Base-by-base conservation (phyloP, 2,797 vertebrate genomes). In the Anisognathus igniventris region DNA sequence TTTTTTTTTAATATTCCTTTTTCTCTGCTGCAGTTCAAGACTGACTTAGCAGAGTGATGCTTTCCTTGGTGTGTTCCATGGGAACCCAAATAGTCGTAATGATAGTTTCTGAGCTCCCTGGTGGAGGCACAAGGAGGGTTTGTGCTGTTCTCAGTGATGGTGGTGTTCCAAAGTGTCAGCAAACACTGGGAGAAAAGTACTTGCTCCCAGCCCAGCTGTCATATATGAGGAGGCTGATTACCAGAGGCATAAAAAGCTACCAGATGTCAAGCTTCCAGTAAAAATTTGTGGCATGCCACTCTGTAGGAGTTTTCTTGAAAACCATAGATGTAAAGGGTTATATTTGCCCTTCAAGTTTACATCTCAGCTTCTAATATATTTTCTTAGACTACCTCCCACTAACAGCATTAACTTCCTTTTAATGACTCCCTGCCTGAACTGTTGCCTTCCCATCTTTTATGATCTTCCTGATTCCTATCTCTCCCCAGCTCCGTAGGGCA, bases 381-480 rank as follows among this genome's bases (percentile, higher is more conserved):
- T 95, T 94, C 86, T 85, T 92, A 94, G 68, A 82, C 84, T 91
- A 35, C 91, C 64, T 90, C 86, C 86, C 61, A 80, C 86, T 74
- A 83, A n/a, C 30, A 67, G 27, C 16, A 68, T 92, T 92, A 90
- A 72, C 71, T 84, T 81, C 37, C 25, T 24, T 78, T 35, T 87
- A 90, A 61, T 68, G 71, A 83, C 39, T 90, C 64, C 44, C 78
- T 3, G 3, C 67, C 23, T 92, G 64, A 83, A 47, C 72, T 27
- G 6, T 61, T 94, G 48, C 61, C 65, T 79, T 85, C 75, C 57
- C 39, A 51, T 77, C 57, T 77, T 86, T 65, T 71, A 54, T 71
- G 77, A 93, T 70, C 64, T 71, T 74, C 45, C 68, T 0, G 35
- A 91, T 93, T 71, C 72, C 61, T 80, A 80, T 92, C 86, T 93